Evolutionary conservation across 2,888 invertebrate genomes (phyloP).

Genomic region (Incurvaria masculella): DNA sequence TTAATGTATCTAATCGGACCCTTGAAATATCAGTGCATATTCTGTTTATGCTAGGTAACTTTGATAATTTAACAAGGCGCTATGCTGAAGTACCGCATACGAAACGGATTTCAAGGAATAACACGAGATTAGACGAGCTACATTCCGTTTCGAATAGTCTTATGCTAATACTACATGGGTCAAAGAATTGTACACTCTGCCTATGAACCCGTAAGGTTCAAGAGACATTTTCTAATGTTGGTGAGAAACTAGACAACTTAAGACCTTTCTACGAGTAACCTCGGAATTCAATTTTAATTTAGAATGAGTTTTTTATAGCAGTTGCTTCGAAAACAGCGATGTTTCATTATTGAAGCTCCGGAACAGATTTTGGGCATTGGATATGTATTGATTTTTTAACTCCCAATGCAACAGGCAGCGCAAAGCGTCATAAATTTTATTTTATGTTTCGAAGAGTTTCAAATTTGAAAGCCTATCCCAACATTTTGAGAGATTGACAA

Average conservation of each 20-base stretch:
- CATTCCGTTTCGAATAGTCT: not conserved
- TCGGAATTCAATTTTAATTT: constrained; percentile 56
- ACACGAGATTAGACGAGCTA: constrained; percentile 37
- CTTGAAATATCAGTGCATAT: too few relatives aligned
- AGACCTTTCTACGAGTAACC: constrained; percentile 34
- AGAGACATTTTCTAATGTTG: constrained; percentile 7
- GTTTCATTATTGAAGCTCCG: constrained; percentile 55
- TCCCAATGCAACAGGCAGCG: too few relatives aligned
- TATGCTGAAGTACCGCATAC: constrained; percentile 35
- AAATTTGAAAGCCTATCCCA: too few relatives aligned
- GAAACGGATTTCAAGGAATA: constrained; percentile 51
- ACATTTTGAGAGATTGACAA: too few relatives aligned
- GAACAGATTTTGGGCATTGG: constrained; percentile 51
- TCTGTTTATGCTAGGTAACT: too few relatives aligned
- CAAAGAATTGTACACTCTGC: not conserved
- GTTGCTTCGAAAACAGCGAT: constrained; percentile 43
- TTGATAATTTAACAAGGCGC: too few relatives aligned
- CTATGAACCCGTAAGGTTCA: not conserved
- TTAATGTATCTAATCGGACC: too few relatives aligned
- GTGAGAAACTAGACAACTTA: constrained; percentile 17
- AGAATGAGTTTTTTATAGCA: constrained; percentile 54
- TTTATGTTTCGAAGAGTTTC: too few relatives aligned
- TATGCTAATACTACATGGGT: not conserved
- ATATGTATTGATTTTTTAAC: too few relatives aligned
- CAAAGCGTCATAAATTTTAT: too few relatives aligned